Base-by-base conservation (phyloP, 2,113 vertebrate genomes). In the Paradoxurus hermaphroditus region DNA sequence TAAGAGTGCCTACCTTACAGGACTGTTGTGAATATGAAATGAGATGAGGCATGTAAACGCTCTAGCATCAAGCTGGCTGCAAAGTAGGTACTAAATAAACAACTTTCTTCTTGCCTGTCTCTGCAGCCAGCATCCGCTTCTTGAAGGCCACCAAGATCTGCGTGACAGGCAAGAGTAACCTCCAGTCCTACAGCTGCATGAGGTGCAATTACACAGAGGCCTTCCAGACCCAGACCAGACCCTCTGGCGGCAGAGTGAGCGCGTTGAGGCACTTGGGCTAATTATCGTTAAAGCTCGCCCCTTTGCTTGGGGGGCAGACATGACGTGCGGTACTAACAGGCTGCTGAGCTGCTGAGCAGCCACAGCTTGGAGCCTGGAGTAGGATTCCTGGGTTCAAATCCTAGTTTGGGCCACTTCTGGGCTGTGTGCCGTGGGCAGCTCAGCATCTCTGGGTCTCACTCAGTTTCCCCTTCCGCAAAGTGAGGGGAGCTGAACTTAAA, bases 101-200 rank as follows among this genome's bases (percentile, higher is more conserved):
- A 51, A 21, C 25, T 18, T n/a, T 19, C n/a, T 21, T 83, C 34
- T 86, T 78, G 21, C n/a, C 44, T 81, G 2, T 96, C 91, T 84
- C 46, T 59, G 59, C 90, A 98, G 98, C 97, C 68, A 98, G 98
- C 81, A 98, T 98, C 91, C 90, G 56, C 70, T 53, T 91, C 25
- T 79, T 98, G 94, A 98, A 92, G 68, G 98, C 97, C 72, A 98
- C 98, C 70, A 98, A 98, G 95, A 98, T 98, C 70, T 98, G 97
- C 6, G 95, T 98, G 72, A 83, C 36, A 0, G 89, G 95, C 67
- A 83, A 77, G 62, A 86, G 63, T 86, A 78, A 65, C 31, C 3
- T 46, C 49, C 90, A 77, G 36, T 16, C 18, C 13, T 96, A 59
- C 13, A 34, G 29, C 68, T 98, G 98, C 81, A 49, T 98, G 97